Conservation (phyloP, 2,888 invertebrate genomes). For the Limnephilus lunatus region DNA sequence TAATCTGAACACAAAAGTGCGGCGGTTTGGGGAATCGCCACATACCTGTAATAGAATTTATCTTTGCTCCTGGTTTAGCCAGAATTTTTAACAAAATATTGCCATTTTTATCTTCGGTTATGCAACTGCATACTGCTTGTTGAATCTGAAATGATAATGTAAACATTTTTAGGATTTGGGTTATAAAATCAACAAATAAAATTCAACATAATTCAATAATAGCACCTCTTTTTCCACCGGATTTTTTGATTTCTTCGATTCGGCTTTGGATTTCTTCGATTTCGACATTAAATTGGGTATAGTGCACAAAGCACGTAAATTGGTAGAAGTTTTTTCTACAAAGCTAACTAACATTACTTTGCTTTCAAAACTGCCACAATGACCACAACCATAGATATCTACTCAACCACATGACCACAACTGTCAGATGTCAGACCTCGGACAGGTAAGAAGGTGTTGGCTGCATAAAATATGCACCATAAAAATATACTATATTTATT, state of each 20-base stretch:
- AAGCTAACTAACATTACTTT: background rate
- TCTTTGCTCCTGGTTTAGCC: slow-evolving; percentile 87
- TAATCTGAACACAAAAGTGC: too few species aligned
- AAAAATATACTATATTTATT: too few species aligned
- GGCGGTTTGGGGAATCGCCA: background rate
- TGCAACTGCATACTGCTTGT: slow-evolving; percentile 68
- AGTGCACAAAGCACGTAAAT: background rate
- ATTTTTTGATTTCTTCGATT: slow-evolving; percentile 11
- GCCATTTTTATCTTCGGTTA: slow-evolving; percentile 77
- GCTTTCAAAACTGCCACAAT: background rate
- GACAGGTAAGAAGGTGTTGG: too few species aligned
- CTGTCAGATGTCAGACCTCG: too few species aligned
- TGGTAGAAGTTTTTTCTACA: background rate
- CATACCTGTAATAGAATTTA: slow-evolving; percentile 81
- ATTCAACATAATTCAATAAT: background rate
- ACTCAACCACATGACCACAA: too few species aligned
- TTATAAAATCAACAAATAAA: background rate
- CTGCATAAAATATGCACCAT: too few species aligned
- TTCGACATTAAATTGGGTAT: slow-evolving; percentile 23
- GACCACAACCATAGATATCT: too few species aligned
- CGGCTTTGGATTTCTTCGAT: slow-evolving; percentile 2
- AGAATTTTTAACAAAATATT: slow-evolving; percentile 81
- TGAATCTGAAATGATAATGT: slow-evolving; percentile 42
- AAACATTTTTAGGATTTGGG: background rate
- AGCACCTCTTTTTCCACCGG: slow-evolving; percentile 14